A percentile compares a stretch with the other conserved stretches of the same genome.
Evolutionary conservation across 2,113 vertebrate genomes (phyloP).

Genomic region (Aegithalos caudatus): DNA sequence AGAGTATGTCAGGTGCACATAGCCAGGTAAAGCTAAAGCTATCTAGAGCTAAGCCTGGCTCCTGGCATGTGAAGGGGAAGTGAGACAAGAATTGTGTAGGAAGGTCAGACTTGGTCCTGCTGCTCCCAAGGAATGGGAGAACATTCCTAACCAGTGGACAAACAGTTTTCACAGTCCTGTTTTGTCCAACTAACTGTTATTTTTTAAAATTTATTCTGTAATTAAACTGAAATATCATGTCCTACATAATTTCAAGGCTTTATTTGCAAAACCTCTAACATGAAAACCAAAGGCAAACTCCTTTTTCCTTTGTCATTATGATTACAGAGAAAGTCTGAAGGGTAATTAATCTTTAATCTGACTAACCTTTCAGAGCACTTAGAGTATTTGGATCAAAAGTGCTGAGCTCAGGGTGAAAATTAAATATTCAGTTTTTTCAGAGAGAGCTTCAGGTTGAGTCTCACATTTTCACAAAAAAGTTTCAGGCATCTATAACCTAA

Average conservation of each 20-base stretch:
- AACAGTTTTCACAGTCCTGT: background rate
- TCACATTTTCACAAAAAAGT: background rate
- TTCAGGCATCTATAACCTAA: background rate
- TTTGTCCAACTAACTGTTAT: background rate
- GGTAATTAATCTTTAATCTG: background rate
- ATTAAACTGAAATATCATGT: background rate
- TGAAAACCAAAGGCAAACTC: background rate
- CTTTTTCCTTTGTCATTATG: background rate
- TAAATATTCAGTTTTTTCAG: background rate
- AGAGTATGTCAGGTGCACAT: accelerated
- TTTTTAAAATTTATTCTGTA: background rate
- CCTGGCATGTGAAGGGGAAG: background rate
- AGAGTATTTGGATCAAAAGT: background rate
- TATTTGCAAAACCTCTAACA: background rate
- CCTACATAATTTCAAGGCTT: background rate
- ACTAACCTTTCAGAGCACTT: background rate
- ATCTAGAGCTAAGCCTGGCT: background rate
- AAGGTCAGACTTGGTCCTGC: background rate
- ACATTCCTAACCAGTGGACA: background rate
- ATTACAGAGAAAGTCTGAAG: background rate
- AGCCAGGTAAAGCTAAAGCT: background rate
- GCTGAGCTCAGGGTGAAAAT: background rate
- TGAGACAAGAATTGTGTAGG: background rate
- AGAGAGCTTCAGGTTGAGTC: background rate
- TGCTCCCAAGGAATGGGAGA: background rate